Base-by-base conservation (phyloP, 2,888 invertebrate species). In the Trypoxylon attenuatum region DNA sequence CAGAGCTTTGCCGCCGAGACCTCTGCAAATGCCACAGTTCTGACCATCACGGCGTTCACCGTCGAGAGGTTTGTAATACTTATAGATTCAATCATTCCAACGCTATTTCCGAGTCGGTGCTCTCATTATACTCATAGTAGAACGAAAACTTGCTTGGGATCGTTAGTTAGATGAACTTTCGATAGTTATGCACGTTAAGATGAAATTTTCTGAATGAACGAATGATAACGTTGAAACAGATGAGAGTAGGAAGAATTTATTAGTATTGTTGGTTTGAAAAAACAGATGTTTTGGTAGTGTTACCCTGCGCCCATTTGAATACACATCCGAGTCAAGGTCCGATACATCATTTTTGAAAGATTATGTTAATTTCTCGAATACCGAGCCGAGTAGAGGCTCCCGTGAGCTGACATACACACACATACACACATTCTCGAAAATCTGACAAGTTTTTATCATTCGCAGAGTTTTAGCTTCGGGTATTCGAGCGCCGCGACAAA, bases 41-140 rank as follows among this genome's bases (percentile, higher is more conserved):
- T 90, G n/a, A 90, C 90, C 0, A 93, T 93, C 63, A 91, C 92
- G 0, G 92, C 92, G 1, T 93, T 93, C 86, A 93, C 93, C 0
- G 89, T 91, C n/a, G 93, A 93, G 82, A 87, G 72, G 72, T 73
- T 45, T 19, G 56, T 49, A 51, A 33, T 3, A 13, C 33, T 33
- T 33, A 13, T 33, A 33, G 13, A 13, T 13, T 6, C 10, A 13
- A 13, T 8, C 6, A 5, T 4, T 10, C 8, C 13, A 33, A 33
- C 13, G 13, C 33, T 33, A 33, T 10, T 33, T 33, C 33, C 33
- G 33, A 13, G 13, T 5, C n/a, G n/a, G n/a, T n/a, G n/a, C n/a
- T n/a, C n/a, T n/a, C n/a, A n/a, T n/a, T n/a, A n/a, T n/a, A n/a
- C n/a, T n/a, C n/a, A n/a, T n/a, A n/a, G n/a, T n/a, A n/a, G n/a